Conservation (phyloP, 1,140 invertebrate genomes). For the Leptopilina boulardi region DNA sequence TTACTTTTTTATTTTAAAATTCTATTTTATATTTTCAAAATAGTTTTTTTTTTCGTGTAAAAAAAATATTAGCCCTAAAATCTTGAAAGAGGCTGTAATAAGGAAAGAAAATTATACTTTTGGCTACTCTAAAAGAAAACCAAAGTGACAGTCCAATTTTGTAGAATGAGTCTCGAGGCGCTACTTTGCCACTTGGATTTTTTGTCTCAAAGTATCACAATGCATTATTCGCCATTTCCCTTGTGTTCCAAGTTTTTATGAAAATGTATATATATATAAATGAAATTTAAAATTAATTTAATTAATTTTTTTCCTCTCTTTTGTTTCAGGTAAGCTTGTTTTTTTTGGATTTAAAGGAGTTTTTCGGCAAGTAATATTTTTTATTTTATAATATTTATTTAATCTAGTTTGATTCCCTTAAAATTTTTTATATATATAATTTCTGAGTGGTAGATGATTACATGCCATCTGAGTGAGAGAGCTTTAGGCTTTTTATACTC, state of each 20-base stretch:
- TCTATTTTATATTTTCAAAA: neutral
- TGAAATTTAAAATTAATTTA: neutral
- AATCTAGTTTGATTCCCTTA: conserved; percentile 21
- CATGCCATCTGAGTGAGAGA: conserved; percentile 7
- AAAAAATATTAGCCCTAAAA: neutral
- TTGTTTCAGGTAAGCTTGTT: conserved; percentile 22
- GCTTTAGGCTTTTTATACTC: conserved; percentile 33
- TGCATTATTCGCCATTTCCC: conserved; percentile 33
- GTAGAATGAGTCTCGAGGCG: conserved; percentile 59
- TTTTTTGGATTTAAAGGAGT: neutral
- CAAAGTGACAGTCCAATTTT: conserved; percentile 69
- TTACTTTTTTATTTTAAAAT: too few relatives aligned
- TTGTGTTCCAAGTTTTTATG: conserved; percentile 51
- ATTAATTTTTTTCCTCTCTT: neutral
- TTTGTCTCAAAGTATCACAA: conserved; percentile 12
- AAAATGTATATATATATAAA: conserved; percentile 35
- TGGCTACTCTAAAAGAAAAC: conserved; percentile 57
- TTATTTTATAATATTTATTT: neutral
- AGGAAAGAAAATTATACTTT: conserved; percentile 62
- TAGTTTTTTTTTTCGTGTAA: neutral
- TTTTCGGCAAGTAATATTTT: neutral
- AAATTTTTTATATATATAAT: neutral
- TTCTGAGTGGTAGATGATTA: conserved; percentile 5
- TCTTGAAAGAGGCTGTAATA: neutral
- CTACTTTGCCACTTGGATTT: conserved; percentile 18